These are phyloP conservation scores for Microctonus brassicae DNA, from an alignment of 2,888 invertebrate genomes.

Conservation along the genomic window DNA sequence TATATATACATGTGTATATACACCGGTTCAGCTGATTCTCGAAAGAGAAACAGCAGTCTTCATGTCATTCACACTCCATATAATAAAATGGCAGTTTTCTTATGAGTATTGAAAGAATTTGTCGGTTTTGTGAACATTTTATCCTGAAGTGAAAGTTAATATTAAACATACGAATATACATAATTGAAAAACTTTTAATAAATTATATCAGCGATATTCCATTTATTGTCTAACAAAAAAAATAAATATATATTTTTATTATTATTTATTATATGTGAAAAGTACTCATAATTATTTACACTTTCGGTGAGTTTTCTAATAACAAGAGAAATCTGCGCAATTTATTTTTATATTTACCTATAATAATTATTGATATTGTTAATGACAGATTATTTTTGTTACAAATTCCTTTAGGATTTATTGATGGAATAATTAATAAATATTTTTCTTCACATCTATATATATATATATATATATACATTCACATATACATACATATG, in stretches of 20 bases:
- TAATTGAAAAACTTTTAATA: neutral
- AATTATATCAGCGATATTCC: neutral
- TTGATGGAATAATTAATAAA: neutral
- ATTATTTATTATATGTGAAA: neutral
- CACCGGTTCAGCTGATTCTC: constrained; percentile 12
- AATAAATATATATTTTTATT: neutral
- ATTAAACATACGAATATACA: neutral
- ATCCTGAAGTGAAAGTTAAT: neutral
- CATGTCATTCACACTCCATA: neutral
- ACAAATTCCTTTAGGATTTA: neutral
- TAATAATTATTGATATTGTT: neutral
- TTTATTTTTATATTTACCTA: neutral
- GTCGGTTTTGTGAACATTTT: neutral
- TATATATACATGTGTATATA: neutral
- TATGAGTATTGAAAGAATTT: neutral
- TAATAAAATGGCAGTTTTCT: constrained; percentile 1
- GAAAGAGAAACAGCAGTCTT: neutral
- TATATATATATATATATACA: too few relatives aligned
- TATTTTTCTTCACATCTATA: too few relatives aligned
- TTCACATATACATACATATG: too few relatives aligned
- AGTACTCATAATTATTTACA: neutral
- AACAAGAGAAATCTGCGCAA: neutral
- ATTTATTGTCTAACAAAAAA: too few relatives aligned
- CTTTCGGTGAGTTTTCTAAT: neutral
- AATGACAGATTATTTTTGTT: neutral